A percentile compares a stretch with the other conserved stretches of the same genome.
These are phyloP conservation scores for Spisula subtruncata DNA, from an alignment of 2,888 invertebrate genomes.

Conservation along the genomic window DNA sequence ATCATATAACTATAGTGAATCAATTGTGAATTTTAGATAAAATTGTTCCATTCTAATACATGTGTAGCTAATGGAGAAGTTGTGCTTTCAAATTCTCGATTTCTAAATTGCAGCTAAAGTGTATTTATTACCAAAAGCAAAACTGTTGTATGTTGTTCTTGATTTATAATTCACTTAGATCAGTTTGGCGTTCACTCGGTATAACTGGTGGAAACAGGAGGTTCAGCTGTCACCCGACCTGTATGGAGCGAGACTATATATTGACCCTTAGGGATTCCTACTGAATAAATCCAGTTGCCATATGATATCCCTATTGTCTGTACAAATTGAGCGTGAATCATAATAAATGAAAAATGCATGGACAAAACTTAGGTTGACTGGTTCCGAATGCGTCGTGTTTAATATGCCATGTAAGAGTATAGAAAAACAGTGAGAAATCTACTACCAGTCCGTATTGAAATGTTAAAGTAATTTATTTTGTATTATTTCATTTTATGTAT, in stretches of 20 bases:
- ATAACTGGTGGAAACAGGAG: not conserved
- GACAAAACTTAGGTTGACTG: not conserved
- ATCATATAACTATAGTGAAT: too few species aligned
- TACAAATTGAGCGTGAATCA: constrained; percentile 29
- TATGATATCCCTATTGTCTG: constrained; percentile 20
- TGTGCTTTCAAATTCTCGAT: too few species aligned
- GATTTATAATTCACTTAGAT: too few species aligned
- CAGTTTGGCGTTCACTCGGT: too few species aligned
- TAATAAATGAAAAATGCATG: constrained; percentile 26
- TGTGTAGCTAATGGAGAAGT: too few species aligned
- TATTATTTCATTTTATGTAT: constrained; percentile 9
- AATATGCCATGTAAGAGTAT: constrained; percentile 25
- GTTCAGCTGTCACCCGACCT: not conserved
- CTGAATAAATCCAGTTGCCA: constrained; percentile 21
- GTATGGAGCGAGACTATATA: constrained; percentile 3
- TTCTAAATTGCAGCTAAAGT: too few species aligned
- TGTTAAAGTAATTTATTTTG: constrained; percentile 4
- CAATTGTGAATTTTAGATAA: too few species aligned
- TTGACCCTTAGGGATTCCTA: constrained; percentile 5
- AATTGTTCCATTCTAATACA: too few species aligned
- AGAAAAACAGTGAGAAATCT: constrained; percentile 15
- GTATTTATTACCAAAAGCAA: too few species aligned
- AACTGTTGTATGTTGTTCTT: too few species aligned
- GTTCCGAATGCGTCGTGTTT: not conserved
- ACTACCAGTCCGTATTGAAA: constrained; percentile 1